phyloP scores from a whole-genome alignment of 2,797 vertebrate genomes.

The Pipistrellus kuhlii region DNA sequence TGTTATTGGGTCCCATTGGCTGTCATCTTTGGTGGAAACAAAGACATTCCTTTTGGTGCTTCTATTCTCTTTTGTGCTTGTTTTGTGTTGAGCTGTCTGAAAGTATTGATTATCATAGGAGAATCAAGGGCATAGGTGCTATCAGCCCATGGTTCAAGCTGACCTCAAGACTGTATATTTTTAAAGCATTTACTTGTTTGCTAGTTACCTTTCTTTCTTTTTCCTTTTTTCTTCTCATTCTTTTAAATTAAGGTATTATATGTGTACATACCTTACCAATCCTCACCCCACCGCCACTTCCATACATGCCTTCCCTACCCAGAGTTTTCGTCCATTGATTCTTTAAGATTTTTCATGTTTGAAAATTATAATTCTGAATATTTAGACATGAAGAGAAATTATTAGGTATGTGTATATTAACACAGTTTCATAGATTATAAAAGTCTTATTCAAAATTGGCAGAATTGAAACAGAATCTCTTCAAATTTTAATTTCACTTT shows the following conservation, averaged over 20 bases:
- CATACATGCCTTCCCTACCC: no score
- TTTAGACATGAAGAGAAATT: neutral
- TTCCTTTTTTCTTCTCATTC: no score
- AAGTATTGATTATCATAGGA: neutral
- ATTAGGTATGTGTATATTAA: neutral
- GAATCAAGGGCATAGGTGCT: neutral
- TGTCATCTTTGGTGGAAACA: neutral
- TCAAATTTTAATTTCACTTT: neutral
- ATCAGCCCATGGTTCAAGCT: neutral
- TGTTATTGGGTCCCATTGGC: neutral
- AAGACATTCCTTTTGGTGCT: neutral
- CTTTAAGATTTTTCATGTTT: neutral
- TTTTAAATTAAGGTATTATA: no score
- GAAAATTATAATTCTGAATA: slow-evolving; percentile 34
- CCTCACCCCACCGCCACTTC: no score
- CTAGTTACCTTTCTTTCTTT: neutral
- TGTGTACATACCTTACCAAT: no score
- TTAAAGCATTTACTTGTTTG: slow-evolving; percentile 2
- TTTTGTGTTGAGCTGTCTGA: neutral
- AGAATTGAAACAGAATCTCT: neutral
- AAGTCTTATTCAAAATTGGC: neutral
- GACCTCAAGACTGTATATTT: neutral
- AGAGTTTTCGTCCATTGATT: no score
- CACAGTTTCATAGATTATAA: neutral
- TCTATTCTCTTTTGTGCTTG: neutral